phyloP scores from a whole-genome alignment of 53 echinoderm and acorn worm species.

The Holothuria scabra region DNA sequence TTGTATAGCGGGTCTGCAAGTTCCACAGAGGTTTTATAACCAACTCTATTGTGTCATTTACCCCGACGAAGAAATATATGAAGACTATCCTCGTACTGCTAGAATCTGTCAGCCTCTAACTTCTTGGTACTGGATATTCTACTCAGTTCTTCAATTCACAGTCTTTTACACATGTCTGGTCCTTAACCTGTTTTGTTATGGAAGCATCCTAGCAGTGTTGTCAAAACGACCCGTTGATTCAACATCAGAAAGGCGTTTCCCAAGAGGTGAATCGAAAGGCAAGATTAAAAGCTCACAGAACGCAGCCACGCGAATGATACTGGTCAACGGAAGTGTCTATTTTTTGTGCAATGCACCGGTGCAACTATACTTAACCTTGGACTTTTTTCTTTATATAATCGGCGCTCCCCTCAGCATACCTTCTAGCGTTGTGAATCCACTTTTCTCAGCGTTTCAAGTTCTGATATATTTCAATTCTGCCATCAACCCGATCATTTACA shows the following conservation, averaged over 20 bases:
- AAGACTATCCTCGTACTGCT: not conserved
- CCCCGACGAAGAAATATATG: not conserved
- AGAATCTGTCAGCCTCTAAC: no score
- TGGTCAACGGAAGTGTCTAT: slow-evolving; percentile 23
- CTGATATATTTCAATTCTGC: not conserved
- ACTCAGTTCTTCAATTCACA: not conserved
- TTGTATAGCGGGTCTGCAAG: not conserved
- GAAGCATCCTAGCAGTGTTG: no score
- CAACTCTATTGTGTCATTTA: slow-evolving; percentile 9
- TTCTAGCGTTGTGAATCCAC: not conserved
- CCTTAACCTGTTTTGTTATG: not conserved
- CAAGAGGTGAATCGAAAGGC: not conserved
- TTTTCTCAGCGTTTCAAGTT: not conserved
- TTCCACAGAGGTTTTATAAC: slow-evolving; percentile 11
- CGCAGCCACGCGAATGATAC: not conserved
- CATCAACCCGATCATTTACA: slow-evolving; percentile 7
- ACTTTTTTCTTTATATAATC: not conserved
- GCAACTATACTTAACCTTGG: not conserved
- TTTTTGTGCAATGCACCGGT: slow-evolving; percentile 12
- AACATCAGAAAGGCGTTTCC: no score
- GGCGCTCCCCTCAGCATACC: not conserved
- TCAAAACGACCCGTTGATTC: no score
- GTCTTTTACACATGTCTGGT: slow-evolving; percentile 16
- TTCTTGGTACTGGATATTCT: no score
- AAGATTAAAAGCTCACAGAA: not conserved